These are phyloP conservation scores for Origma solitaria DNA, from an alignment of 2,113 vertebrate species.

Conservation along the genomic window DNA sequence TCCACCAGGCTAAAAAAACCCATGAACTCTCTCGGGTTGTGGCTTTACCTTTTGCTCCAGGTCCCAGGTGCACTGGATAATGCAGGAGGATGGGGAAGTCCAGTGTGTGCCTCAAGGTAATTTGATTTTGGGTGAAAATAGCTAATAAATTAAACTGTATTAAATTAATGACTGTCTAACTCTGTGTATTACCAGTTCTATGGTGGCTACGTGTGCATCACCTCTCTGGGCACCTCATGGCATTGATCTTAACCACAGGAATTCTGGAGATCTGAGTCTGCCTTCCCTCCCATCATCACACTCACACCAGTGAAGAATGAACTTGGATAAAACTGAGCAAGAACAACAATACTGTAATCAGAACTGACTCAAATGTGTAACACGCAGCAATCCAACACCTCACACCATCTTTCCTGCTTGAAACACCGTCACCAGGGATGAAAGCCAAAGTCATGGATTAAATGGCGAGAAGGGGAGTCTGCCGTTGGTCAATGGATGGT, in stretches of 20 bases:
- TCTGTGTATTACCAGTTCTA: neutral
- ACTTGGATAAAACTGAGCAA: neutral
- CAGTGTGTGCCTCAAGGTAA: neutral
- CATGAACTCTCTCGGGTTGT: neutral
- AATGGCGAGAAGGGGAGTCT: neutral
- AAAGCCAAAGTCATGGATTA: neutral
- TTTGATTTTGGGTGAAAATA: neutral
- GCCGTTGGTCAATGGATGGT: rapidly evolving
- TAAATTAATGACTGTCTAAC: neutral
- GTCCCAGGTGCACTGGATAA: neutral
- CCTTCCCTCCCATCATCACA: neutral
- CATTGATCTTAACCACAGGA: too few species aligned
- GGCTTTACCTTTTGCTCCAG: neutral
- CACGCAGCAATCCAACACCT: too few species aligned
- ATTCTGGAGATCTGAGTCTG: neutral
- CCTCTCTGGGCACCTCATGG: neutral
- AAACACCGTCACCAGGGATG: neutral
- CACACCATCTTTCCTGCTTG: too few species aligned
- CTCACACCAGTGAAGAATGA: neutral
- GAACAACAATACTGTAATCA: neutral
- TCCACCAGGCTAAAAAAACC: neutral
- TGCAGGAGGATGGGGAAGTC: neutral
- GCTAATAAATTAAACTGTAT: neutral
- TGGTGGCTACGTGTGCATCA: neutral
- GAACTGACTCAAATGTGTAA: neutral